phyloP scores from a whole-genome alignment of 2,888 invertebrate genomes.

The Congeria kusceri region DNA sequence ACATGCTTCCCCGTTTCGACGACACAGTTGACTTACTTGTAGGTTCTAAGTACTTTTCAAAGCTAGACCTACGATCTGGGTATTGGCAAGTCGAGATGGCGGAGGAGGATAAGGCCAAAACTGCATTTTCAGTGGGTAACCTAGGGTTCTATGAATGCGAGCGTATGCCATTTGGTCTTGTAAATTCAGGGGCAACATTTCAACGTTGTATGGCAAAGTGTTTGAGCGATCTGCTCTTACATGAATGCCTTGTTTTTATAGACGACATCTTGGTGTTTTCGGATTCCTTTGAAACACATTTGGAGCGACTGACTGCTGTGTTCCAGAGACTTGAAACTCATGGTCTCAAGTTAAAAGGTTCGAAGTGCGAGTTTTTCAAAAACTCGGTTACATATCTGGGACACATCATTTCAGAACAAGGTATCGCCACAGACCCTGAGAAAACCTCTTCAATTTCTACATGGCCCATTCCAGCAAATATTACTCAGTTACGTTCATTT shows the following conservation, averaged over 20 bases:
- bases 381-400: constrained; percentile 19
- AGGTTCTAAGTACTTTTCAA: constrained; percentile 4
- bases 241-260: constrained; percentile 21
- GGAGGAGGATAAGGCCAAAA: constrained; percentile 16
- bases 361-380: constrained; percentile 24
- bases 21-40: constrained; percentile 16
- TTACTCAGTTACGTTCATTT: neutral
- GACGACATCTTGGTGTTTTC: constrained; percentile 22
- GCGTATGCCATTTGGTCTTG: constrained; percentile 12
- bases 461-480: constrained; percentile 13
- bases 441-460: constrained; percentile 4
- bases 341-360: constrained; percentile 28
- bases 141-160: constrained; percentile 15
- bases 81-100: constrained; percentile 27
- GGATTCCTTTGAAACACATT: constrained; percentile 5
- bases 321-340: constrained; percentile 13
- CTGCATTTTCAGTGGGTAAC: constrained; percentile 14
- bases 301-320: neutral
- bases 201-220: constrained; percentile 10
- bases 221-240: constrained; percentile 6
- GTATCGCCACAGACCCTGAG: constrained; percentile 6
- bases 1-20: constrained; percentile 12
- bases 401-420: constrained; percentile 18
- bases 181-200: constrained; percentile 8
- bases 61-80: constrained; percentile 6